Conservation (phyloP, 2,888 invertebrate species). For the Embidobia sp. region DNA sequence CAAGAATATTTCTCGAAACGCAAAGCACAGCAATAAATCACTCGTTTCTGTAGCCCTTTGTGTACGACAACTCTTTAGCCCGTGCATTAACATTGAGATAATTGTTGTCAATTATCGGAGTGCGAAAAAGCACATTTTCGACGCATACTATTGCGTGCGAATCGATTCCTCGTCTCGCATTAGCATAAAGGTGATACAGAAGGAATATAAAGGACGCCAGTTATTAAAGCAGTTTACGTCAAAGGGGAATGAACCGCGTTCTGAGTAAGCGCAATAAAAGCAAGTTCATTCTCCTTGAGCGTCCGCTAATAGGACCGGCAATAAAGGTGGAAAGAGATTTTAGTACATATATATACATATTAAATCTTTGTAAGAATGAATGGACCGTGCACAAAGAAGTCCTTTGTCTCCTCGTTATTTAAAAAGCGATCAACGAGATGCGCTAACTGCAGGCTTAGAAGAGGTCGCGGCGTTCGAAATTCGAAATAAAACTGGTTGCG, state of each 20-base stretch:
- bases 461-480: conserved; percentile 9
- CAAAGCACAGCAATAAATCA: conserved; percentile 25
- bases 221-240: conserved; percentile 65
- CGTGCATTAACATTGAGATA: conserved; percentile 52
- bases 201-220: conserved; percentile 66
- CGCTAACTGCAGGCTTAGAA: background rate
- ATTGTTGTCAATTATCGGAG: conserved; percentile 55
- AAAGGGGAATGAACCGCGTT: conserved; percentile 68
- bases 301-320: conserved; percentile 72
- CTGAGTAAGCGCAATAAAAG: conserved; percentile 69
- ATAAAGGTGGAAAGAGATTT: conserved; percentile 70
- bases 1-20: conserved; percentile 23
- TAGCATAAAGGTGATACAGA: conserved; percentile 66
- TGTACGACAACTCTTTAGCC: conserved; percentile 24
- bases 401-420: conserved; percentile 69
- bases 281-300: conserved; percentile 71
- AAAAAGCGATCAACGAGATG: conserved; percentile 26
- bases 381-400: conserved; percentile 69
- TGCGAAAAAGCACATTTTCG: conserved; percentile 63
- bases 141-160: conserved; percentile 58
- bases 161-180: conserved; percentile 57
- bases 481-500: too few species aligned
- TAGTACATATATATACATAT: conserved; percentile 62
- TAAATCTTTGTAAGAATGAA: conserved; percentile 50
- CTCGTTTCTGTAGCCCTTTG: conserved; percentile 28